phyloP scores from a whole-genome alignment of 2,888 invertebrate species.

The Macroteleia sp. region DNA sequence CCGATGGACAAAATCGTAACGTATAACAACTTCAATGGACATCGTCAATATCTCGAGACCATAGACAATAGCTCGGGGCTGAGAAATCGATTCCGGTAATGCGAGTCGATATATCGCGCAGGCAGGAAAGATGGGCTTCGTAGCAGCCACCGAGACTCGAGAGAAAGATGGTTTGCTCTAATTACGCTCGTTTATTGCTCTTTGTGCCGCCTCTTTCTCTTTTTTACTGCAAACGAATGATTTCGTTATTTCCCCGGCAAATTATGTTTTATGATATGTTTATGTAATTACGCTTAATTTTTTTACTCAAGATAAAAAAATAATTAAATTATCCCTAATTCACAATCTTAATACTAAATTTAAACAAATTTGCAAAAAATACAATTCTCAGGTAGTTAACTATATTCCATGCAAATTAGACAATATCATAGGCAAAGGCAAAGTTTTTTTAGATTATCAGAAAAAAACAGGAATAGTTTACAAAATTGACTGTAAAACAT shows the following conservation, averaged over 20 bases:
- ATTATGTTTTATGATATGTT: conserved; percentile 29
- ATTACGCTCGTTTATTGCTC: conserved; percentile 62
- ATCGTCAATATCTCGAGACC: conserved; percentile 57
- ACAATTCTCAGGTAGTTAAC: too few relatives aligned
- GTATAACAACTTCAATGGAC: conserved; percentile 54
- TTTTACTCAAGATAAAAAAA: too few relatives aligned
- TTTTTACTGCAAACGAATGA: conserved; percentile 7
- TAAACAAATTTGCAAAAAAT: too few relatives aligned
- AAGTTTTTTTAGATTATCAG: too few relatives aligned
- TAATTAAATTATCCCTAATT: too few relatives aligned
- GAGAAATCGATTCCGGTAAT: conserved; percentile 58
- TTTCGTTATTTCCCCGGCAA: conserved; percentile 17
- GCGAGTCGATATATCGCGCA: conserved; percentile 50
- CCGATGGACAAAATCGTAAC: conserved; percentile 43
- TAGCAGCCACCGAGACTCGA: conserved; percentile 37
- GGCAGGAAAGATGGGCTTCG: conserved; percentile 32
- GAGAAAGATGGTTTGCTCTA: conserved; percentile 51
- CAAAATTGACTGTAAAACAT: too few relatives aligned
- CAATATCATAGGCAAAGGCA: too few relatives aligned
- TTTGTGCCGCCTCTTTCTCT: conserved; percentile 3
- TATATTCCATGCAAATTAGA: too few relatives aligned
- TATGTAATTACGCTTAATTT: too few relatives aligned
- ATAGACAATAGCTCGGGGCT: conserved; percentile 39
- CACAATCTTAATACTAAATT: too few relatives aligned
- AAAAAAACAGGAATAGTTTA: too few relatives aligned